Conservation (phyloP, 1,140 invertebrate species). For the Drosophila parabipectinata region DNA sequence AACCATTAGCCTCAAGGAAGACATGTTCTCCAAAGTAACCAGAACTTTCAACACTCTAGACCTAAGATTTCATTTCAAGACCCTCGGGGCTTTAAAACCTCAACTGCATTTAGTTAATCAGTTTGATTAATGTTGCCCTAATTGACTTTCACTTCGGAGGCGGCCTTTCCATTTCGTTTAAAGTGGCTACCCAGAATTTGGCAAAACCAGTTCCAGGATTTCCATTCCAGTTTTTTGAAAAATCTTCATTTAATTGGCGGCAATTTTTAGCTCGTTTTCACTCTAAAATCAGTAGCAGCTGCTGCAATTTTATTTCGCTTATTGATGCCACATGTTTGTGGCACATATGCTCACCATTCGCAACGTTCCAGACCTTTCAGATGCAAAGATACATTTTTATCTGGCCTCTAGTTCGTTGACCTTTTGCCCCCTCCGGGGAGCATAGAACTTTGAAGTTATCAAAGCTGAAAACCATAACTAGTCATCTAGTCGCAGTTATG, state of each 20-base stretch:
- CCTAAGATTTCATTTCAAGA: not conserved
- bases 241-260: constrained; percentile 48
- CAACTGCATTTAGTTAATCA: constrained; percentile 57
- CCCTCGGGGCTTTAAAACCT: not conserved
- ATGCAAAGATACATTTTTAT: constrained; percentile 12
- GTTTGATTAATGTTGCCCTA: constrained; percentile 78
- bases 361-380: constrained; percentile 34
- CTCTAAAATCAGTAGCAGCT: constrained; percentile 49
- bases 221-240: constrained; percentile 46
- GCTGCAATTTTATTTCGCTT: constrained; percentile 42
- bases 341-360: constrained; percentile 49
- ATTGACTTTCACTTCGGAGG: constrained; percentile 73
- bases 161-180: constrained; percentile 50
- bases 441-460: constrained; percentile 25
- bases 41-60: constrained; percentile 22
- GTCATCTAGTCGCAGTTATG: constrained; percentile 42
- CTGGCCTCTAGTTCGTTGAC: constrained; percentile 40
- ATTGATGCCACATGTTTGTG: constrained; percentile 47
- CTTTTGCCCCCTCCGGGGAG: not conserved
- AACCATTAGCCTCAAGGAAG: constrained; percentile 28
- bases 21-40: constrained; percentile 7
- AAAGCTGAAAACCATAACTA: constrained; percentile 42
- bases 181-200: constrained; percentile 37
- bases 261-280: constrained; percentile 52
- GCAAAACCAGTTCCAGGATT: constrained; percentile 24